Evolutionary conservation across 2,113 vertebrate genomes (phyloP).

Genomic region (Gasterosteus nipponicus): DNA sequence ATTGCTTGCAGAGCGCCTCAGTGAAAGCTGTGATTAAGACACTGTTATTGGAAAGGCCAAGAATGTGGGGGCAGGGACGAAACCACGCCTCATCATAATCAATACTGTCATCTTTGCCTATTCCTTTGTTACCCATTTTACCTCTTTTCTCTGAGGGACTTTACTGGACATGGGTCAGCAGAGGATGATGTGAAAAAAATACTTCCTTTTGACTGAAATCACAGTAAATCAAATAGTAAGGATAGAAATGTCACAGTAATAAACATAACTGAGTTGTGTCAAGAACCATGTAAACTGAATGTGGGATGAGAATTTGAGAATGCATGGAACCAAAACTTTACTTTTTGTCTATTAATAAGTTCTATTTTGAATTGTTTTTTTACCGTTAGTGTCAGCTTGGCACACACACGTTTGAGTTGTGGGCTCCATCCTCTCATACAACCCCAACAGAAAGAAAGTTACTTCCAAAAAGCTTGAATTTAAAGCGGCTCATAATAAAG

Average conservation of each 20-base stretch:
- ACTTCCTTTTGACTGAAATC: neutral
- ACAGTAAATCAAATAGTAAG: neutral
- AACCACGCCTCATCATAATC: constrained; percentile 30
- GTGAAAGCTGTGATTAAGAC: constrained; percentile 52
- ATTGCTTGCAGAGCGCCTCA: constrained; percentile 8
- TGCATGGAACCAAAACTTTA: no score
- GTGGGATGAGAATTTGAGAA: no score
- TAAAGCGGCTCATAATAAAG: no score
- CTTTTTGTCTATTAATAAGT: no score
- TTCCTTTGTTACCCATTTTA: constrained; percentile 19
- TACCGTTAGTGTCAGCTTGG: neutral
- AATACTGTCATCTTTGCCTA: constrained; percentile 37
- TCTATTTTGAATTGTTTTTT: no score
- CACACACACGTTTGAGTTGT: no score
- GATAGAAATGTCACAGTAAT: no score
- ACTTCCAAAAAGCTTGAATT: neutral
- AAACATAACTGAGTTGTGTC: no score
- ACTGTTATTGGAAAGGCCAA: neutral
- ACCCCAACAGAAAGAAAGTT: neutral
- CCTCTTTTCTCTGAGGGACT: constrained; percentile 6
- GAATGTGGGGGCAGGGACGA: constrained; percentile 11
- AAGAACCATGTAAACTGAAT: no score
- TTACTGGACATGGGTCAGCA: neutral
- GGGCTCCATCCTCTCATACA: neutral
- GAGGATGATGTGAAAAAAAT: neutral